A percentile compares a stretch with the other conserved stretches of the same genome.
Conservation (phyloP, 2,113 vertebrate genomes). For the Nothocercus nigrocapillus region DNA sequence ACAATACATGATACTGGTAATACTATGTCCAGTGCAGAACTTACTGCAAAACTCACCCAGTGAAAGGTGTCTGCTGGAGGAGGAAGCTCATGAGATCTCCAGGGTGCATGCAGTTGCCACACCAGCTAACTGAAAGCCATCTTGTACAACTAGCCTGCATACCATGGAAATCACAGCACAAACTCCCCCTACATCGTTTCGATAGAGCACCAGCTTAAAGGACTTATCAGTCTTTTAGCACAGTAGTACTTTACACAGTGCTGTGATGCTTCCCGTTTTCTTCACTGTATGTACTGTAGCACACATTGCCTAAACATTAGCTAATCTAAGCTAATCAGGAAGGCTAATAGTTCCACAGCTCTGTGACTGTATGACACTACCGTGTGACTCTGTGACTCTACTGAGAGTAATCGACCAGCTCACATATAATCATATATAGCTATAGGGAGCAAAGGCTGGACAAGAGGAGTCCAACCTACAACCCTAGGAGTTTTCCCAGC, state of each 20-base stretch:
- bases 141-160: rapidly evolving
- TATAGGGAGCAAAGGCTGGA: no score
- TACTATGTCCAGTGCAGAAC: neutral
- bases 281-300: neutral
- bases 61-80: neutral
- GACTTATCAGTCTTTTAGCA: neutral
- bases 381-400: neutral
- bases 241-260: neutral
- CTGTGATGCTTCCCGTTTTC: neutral
- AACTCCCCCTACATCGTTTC: neutral
- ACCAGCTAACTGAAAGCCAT: neutral
- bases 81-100: neutral
- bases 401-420: neutral
- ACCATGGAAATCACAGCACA: neutral
- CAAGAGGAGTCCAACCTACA: no score
- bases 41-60: neutral
- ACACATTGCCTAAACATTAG: neutral
- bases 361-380: no score
- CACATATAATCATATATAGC: no score
- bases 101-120: neutral
- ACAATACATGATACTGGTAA: neutral
- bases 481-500: neutral
- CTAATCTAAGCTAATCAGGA: neutral
- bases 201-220: neutral
- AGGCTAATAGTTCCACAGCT: neutral